phyloP scores from a whole-genome alignment of 1,140 invertebrate genomes.

The Globodera ellingtonae region DNA sequence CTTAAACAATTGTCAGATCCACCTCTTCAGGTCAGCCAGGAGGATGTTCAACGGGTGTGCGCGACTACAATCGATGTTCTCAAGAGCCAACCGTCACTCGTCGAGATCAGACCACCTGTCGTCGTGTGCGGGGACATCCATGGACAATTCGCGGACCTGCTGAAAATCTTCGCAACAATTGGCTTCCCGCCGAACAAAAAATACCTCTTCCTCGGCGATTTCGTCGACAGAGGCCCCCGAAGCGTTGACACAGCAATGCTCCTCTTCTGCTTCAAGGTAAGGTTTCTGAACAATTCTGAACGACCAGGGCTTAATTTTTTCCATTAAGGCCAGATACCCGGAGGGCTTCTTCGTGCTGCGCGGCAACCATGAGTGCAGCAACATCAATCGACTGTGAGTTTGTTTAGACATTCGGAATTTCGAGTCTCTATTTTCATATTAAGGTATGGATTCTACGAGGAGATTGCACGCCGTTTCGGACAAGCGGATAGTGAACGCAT shows the following conservation, averaged over 20 bases:
- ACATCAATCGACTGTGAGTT: no score
- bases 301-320: no score
- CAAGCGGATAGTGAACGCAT: not conserved
- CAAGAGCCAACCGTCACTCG: not conserved
- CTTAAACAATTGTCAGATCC: no score
- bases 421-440: no score
- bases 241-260: not conserved
- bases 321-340: no score
- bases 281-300: no score
- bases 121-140: slow-evolving; percentile 69
- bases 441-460: not conserved
- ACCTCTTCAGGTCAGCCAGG: not conserved
- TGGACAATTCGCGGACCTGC: slow-evolving; percentile 69
- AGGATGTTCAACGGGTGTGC: not conserved
- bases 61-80: slow-evolving; percentile 4
- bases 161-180: slow-evolving; percentile 69
- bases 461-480: slow-evolving; percentile 3
- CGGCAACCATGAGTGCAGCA: no score
- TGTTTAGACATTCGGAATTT: no score
- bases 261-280: slow-evolving; percentile 30
- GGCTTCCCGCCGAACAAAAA: slow-evolving; percentile 66
- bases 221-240: slow-evolving; percentile 27
- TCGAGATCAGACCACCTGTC: slow-evolving; percentile 65
- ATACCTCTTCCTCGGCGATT: slow-evolving; percentile 45
- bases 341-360: no score